Percentiles rank a stretch among this genome's conserved stretches.
phyloP scores from a whole-genome alignment of 2,113 vertebrate genomes.

The Pampusana beccarii region DNA sequence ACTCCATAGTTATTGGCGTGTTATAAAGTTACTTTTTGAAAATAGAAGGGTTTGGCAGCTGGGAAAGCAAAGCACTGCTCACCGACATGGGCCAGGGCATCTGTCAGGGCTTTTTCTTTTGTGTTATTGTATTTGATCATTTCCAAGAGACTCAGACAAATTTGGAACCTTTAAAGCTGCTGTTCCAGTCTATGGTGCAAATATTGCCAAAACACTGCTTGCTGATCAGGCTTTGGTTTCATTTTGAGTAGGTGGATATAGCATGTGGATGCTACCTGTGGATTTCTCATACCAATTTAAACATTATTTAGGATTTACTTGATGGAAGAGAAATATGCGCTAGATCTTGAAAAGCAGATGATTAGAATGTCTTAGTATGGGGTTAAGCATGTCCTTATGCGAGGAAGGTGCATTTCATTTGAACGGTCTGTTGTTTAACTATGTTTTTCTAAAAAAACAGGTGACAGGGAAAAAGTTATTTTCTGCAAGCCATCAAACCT shows the following conservation, averaged over 20 bases:
- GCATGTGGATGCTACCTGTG: not conserved
- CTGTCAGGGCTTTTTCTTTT: not conserved
- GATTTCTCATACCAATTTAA: not conserved
- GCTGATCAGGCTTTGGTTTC: not conserved
- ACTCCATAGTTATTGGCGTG: not conserved
- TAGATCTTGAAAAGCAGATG: not conserved
- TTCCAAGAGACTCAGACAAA: not conserved
- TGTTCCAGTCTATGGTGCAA: not conserved
- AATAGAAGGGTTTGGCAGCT: not conserved
- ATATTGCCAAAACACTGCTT: not conserved
- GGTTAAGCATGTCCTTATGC: not conserved
- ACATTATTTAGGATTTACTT: not conserved
- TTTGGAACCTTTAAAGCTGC: not conserved
- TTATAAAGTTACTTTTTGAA: not conserved
- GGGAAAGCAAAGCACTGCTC: not conserved
- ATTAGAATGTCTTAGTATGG: not conserved
- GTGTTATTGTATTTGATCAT: not conserved
- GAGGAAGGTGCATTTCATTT: not conserved
- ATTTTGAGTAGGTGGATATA: not conserved
- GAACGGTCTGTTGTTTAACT: not conserved
- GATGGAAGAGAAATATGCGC: not conserved
- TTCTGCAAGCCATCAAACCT: constrained; percentile 71
- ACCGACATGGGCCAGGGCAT: not conserved
- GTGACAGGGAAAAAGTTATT: constrained; percentile 72
- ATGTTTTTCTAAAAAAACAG: constrained; percentile 20